phyloP scores from a whole-genome alignment of 2,797 vertebrate species.

The Apogon hyalosoma region DNA sequence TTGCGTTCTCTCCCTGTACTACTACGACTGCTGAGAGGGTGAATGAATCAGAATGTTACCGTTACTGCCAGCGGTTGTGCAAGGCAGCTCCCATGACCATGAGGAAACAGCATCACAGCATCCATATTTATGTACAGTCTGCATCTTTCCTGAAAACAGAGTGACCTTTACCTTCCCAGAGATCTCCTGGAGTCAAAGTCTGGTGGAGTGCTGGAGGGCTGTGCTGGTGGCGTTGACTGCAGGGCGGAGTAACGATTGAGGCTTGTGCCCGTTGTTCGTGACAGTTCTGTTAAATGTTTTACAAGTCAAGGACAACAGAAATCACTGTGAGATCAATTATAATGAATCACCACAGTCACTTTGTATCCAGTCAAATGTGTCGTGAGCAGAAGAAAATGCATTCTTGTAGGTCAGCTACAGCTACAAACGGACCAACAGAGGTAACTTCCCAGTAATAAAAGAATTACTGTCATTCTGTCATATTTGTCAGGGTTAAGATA shows the following conservation, averaged over 20 bases:
- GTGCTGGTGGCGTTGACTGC: slow-evolving; percentile 85
- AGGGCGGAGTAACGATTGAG: slow-evolving; percentile 96
- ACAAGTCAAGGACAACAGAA: not conserved
- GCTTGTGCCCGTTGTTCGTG: slow-evolving; percentile 89
- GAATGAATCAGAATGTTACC: not conserved
- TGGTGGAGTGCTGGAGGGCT: slow-evolving; percentile 79
- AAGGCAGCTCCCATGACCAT: no score
- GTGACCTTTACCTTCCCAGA: slow-evolving; percentile 88
- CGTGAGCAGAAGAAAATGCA: not conserved
- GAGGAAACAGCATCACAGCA: no score
- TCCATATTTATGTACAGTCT: not conserved
- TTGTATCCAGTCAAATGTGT: not conserved
- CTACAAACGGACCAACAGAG: not conserved
- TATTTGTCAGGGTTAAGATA: not conserved
- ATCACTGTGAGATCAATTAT: not conserved
- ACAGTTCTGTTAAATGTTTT: slow-evolving; percentile 83
- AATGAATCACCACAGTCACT: not conserved
- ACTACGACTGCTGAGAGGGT: slow-evolving; percentile 75
- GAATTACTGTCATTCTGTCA: no score
- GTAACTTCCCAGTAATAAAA: no score
- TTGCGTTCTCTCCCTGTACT: slow-evolving; percentile 89
- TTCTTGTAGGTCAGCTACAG: not conserved
- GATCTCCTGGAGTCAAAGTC: slow-evolving; percentile 91
- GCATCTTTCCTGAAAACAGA: not conserved
- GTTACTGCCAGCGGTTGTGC: no score